Percentiles rank a stretch among this genome's conserved stretches.
Conservation (phyloP, 37 sponge, comb jelly and placozoan genomes). For the Aplysina aerophoba region DNA sequence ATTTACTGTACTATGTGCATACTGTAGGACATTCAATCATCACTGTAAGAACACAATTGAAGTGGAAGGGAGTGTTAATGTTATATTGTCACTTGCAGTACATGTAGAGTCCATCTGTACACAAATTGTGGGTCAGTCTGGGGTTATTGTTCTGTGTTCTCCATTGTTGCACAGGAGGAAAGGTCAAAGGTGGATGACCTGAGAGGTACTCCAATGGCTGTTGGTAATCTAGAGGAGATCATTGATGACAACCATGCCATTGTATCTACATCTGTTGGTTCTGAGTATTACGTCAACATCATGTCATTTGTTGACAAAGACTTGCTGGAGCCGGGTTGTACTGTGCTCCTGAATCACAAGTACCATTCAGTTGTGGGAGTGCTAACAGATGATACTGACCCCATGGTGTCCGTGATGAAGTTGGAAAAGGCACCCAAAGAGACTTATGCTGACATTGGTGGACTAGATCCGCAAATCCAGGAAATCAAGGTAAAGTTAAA, state of each 20-base stretch:
- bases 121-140: too few relatives aligned
- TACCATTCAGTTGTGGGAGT: slow-evolving; percentile 99
- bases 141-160: too few relatives aligned
- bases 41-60: too few relatives aligned
- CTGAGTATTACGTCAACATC: slow-evolving; percentile 98
- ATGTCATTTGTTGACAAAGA: slow-evolving; percentile 99
- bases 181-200: slow-evolving; percentile 96
- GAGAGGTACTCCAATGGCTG: slow-evolving; percentile 97
- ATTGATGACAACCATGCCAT: slow-evolving; percentile 99
- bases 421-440: slow-evolving; percentile 99
- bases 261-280: slow-evolving; percentile 96
- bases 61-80: too few relatives aligned
- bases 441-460: slow-evolving; percentile 98
- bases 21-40: too few relatives aligned
- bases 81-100: too few relatives aligned
- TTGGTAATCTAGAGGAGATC: slow-evolving; percentile 98
- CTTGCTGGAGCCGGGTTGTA: slow-evolving; percentile 97
- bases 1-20: too few relatives aligned
- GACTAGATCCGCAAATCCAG: slow-evolving; percentile 95
- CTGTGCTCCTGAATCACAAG: slow-evolving; percentile 97
- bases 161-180: too few relatives aligned
- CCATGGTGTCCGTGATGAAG: slow-evolving; percentile 99
- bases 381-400: slow-evolving; percentile 94
- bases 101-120: too few relatives aligned
- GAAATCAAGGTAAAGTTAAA: slow-evolving; percentile 96